phyloP scores from a whole-genome alignment of 2,888 invertebrate species.

The Pseudoips prasinana region DNA sequence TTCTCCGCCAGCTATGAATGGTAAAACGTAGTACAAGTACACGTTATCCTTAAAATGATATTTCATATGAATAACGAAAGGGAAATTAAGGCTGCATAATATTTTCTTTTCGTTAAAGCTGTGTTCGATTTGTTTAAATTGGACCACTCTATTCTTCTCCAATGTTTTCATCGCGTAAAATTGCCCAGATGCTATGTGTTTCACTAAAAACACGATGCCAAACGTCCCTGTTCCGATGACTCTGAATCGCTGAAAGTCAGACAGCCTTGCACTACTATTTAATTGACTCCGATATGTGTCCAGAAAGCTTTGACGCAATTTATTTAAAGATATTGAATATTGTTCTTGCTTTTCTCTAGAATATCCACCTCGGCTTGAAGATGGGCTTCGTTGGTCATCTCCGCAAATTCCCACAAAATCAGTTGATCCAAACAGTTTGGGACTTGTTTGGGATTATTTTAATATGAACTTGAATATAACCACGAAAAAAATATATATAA shows the following conservation, averaged over 20 bases:
- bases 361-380: slow-evolving; percentile 60
- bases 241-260: slow-evolving; percentile 87
- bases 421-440: no score
- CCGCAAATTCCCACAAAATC: no score
- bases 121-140: slow-evolving; percentile 93
- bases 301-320: slow-evolving; percentile 59
- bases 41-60: slow-evolving; percentile 93
- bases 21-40: slow-evolving; percentile 91
- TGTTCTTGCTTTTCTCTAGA: slow-evolving; percentile 57
- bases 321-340: slow-evolving; percentile 55
- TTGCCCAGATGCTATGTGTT: slow-evolving; percentile 80
- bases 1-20: slow-evolving; percentile 92
- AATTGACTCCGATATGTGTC: slow-evolving; percentile 65
- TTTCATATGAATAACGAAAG: slow-evolving; percentile 93
- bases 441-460: no score
- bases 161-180: slow-evolving; percentile 94
- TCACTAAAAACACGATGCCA: slow-evolving; percentile 89
- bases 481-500: no score
- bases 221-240: slow-evolving; percentile 95
- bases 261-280: slow-evolving; percentile 43
- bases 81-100: slow-evolving; percentile 91
- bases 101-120: slow-evolving; percentile 95
- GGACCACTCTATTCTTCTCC: slow-evolving; percentile 92
- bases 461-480: no score
- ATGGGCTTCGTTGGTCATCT: no score